Conservation (phyloP, 2,888 invertebrate genomes). For the Notodonta ziczac region DNA sequence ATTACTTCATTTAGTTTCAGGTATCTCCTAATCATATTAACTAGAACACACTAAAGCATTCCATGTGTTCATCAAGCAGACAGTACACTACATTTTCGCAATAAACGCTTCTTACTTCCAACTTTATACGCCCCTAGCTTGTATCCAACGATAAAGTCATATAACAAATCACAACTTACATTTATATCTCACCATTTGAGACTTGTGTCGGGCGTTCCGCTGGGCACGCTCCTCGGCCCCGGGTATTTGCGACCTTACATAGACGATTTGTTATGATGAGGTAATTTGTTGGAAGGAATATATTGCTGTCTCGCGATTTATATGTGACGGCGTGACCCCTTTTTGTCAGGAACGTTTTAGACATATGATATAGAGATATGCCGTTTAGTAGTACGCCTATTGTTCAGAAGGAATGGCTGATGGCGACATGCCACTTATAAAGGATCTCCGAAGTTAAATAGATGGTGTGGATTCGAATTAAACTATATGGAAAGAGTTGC, state of each 20-base stretch:
- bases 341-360: neutral
- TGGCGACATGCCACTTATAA: too few species aligned
- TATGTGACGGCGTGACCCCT: neutral
- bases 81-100: neutral
- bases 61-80: neutral
- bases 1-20: too few species aligned
- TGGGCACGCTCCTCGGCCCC: conserved; percentile 1
- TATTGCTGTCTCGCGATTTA: conserved; percentile 1
- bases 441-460: too few species aligned
- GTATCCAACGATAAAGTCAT: neutral
- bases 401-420: too few species aligned
- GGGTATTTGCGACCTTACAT: neutral
- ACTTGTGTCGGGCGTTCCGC: neutral
- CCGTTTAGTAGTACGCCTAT: too few species aligned
- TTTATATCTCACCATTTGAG: neutral
- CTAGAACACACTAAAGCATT: neutral
- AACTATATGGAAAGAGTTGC: too few species aligned
- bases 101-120: neutral
- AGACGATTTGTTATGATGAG: conserved; percentile 5
- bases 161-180: conserved; percentile 1
- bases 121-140: neutral
- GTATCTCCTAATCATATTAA: too few species aligned
- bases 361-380: neutral
- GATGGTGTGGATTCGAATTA: too few species aligned
- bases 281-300: conserved; percentile 1